Base-by-base conservation (phyloP, 2,797 vertebrate genomes). In the Rhodeus uyekii region DNA sequence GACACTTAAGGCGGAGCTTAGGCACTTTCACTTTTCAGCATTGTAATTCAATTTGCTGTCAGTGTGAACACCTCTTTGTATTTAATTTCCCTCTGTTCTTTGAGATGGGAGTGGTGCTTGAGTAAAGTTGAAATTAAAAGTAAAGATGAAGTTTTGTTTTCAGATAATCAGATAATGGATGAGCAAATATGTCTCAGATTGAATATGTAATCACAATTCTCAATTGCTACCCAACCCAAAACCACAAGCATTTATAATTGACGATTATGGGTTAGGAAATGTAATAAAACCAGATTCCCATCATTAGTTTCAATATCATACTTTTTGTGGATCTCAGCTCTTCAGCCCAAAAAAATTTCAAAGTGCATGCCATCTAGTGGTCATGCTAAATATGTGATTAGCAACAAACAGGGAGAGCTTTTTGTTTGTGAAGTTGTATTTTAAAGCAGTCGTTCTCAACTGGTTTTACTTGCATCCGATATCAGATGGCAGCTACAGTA, bases 231-330 rank as follows among this genome's bases (percentile, higher is more conserved):
- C 79, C 88, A 92, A 92, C 71, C 80, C 80, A 87, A 92, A 87
- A 93, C 91, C 90, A 92, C 79, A 89, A 83, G 73, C 89, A 91
- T 89, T 87, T 93, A 81, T 90, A 88, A 90, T 90, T 84, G 89
- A 87, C 86, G 87, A 84, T 90, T 90, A 91, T 85, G 86, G 86
- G 89, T 91, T 92, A 91, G 90, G 90, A 89, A 92, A 92, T 89
- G 83, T 76, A 91, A 86, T 88, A 90, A 90, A 82, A 90, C 44
- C 50, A 74, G 82, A 85, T 81, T 84, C 83, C 82, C 78, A 53
- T 76, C 14, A 60, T 88, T 83, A 81, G 39, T 72, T 80, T 82
- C 68, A 77, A 69, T 29, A 46, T 78, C 42, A 76, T 29, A 46
- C 65, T 27, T 76, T 74, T 61, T 81, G 27, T 10, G 27, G 39